phyloP scores from a whole-genome alignment of 2,113 vertebrate species.

The Hypomesus transpacificus region DNA sequence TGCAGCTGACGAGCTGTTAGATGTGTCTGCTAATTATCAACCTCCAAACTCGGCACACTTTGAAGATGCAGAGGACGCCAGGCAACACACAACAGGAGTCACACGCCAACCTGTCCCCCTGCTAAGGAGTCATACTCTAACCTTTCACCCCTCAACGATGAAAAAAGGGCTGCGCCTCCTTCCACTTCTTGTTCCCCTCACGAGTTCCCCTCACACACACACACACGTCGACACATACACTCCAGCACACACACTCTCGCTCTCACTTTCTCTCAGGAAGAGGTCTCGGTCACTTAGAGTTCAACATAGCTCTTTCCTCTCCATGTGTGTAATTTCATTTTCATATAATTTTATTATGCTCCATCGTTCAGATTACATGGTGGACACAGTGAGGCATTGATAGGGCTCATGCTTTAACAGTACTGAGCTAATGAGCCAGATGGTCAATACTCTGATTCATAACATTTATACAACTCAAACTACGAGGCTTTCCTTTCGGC shows the following conservation, averaged over 20 bases:
- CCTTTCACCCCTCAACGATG: constrained; percentile 19
- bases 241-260: not conserved
- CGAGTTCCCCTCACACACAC: not conserved
- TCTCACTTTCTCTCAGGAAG: constrained; percentile 21
- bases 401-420: constrained; percentile 31
- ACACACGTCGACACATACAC: not conserved
- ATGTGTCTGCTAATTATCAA: constrained; percentile 58
- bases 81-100: not conserved
- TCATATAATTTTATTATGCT: constrained; percentile 54
- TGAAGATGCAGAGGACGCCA: constrained; percentile 33
- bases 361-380: constrained; percentile 47
- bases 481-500: constrained; percentile 31
- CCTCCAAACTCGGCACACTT: constrained; percentile 28
- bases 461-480: constrained; percentile 50
- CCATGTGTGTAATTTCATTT: constrained; percentile 49
- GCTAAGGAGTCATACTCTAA: constrained; percentile 20
- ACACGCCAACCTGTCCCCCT: constrained; percentile 3
- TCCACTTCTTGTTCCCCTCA: not conserved
- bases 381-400: constrained; percentile 53
- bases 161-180: constrained; percentile 8
- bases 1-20: constrained; percentile 52
- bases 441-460: constrained; percentile 53
- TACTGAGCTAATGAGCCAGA: constrained; percentile 50
- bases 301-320: constrained; percentile 29
- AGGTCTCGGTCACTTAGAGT: constrained; percentile 40